phyloP scores from a whole-genome alignment of 2,888 invertebrate genomes.

The Lasioglossum pauxillum region DNA sequence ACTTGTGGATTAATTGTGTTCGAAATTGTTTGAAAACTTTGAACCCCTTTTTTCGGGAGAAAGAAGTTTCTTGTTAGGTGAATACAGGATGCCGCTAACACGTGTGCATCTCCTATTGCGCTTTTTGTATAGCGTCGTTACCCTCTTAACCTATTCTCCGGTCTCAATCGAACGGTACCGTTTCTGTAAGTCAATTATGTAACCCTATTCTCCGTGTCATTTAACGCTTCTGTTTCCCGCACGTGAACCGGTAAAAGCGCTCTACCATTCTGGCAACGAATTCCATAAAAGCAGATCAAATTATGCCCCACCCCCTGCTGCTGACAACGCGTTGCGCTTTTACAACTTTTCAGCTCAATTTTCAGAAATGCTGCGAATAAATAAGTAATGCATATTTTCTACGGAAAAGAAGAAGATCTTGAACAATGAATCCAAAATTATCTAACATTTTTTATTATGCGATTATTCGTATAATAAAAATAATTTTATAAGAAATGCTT shows the following conservation, averaged over 20 bases:
- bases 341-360: not conserved
- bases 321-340: not conserved
- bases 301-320: not conserved
- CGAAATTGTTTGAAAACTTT: not conserved
- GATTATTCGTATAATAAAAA: too few species aligned
- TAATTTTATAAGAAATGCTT: too few species aligned
- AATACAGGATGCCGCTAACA: not conserved
- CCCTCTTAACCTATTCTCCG: slow-evolving; percentile 52
- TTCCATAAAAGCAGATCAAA: not conserved
- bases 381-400: not conserved
- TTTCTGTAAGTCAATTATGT: slow-evolving; percentile 35
- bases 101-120: slow-evolving; percentile 18
- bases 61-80: not conserved
- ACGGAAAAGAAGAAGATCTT: too few species aligned
- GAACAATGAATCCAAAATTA: too few species aligned
- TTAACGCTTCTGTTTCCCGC: not conserved
- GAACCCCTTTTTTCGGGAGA: not conserved
- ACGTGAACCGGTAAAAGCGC: not conserved
- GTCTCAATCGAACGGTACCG: slow-evolving; percentile 28
- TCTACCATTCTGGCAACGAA: not conserved
- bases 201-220: slow-evolving; percentile 24
- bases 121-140: slow-evolving; percentile 40
- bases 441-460: too few species aligned
- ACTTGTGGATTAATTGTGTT: too few species aligned
- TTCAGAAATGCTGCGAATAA: not conserved